Percentiles rank a stretch among this genome's conserved stretches.
Evolutionary conservation across 2,888 invertebrate genomes (phyloP).

Genomic region (Cyaniris semiargus): DNA sequence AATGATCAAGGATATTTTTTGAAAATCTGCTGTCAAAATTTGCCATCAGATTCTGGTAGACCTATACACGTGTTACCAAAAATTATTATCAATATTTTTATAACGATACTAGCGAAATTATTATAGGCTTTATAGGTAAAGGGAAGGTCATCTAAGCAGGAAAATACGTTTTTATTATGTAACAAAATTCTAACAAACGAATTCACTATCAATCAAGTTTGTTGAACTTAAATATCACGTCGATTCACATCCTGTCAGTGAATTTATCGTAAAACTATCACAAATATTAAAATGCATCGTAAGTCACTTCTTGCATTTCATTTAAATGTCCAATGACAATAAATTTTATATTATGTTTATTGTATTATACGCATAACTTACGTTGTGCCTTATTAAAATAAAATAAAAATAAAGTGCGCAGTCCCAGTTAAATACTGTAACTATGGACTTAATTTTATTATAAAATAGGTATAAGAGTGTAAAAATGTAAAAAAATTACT

Average conservation of each 20-base stretch:
- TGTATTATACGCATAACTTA: no score
- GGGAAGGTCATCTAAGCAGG: not conserved
- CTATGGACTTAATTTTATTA: no score
- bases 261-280: slow-evolving; percentile 1
- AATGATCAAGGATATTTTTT: no score
- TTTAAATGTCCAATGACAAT: not conserved
- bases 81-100: no score
- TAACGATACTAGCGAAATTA: no score
- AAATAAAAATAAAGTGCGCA: not conserved
- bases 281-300: slow-evolving; percentile 27
- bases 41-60: no score
- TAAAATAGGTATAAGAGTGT: no score
- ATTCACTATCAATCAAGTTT: not conserved
- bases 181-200: not conserved
- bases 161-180: not conserved
- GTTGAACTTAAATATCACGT: slow-evolving; percentile 11
- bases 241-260: not conserved
- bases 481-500: no score
- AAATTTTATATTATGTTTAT: not conserved
- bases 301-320: slow-evolving; percentile 1
- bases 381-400: not conserved
- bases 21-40: no score
- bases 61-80: no score
- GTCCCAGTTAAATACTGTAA: no score
- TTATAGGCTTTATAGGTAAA: no score